Evolutionary conservation across 2,888 invertebrate species (phyloP), one percentile per base, ranked within the genome.

Genomic region (Folsomia manolachei): DNA sequence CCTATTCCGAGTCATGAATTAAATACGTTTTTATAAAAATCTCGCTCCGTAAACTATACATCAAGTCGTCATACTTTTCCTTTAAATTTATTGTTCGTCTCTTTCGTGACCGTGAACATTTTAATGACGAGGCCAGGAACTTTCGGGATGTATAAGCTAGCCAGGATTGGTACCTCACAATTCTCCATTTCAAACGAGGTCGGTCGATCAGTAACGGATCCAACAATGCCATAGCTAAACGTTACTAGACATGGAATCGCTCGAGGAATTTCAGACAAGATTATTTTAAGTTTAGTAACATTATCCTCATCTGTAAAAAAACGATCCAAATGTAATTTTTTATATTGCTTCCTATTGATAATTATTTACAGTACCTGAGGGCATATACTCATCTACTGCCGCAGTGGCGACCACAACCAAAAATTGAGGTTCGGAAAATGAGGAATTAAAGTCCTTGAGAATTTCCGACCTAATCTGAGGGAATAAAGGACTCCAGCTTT

Each of bases 61-160:
- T n/a, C n/a, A n/a, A n/a, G n/a, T n/a, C n/a, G n/a, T n/a, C n/a
- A n/a, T 68, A 75, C 75, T 26, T 72, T 74, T 21, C 73, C 73
- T 56, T 71, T 77, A 21, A 70, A 73, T 27, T 23, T n/a, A 19
- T 14, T 27, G 11, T 70, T 68, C n/a, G 65, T 62, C n/a, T 66
- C 63, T 25, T 67, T 66, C n/a, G 74, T 70, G 14, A 78, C 65
- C 11, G 39, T 56, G 27, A 77, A 76, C 23, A 64, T 39, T 64
- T 75, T 75, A 18, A 74, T 65, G 14, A 61, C 51, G 2, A 80
- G 70, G n/a, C 78, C 78, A 26, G 71, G 63, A 61, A 78, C 73
- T 72, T 76, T 76, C 18, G 80, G 80, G 56, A 80, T 71, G n/a
- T n/a, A n/a, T n/a, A n/a, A n/a, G n/a, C n/a, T 14, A 39, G 4